Evolutionary conservation across 2,113 vertebrate genomes (phyloP).

Genomic region (Toxostoma redivivum): DNA sequence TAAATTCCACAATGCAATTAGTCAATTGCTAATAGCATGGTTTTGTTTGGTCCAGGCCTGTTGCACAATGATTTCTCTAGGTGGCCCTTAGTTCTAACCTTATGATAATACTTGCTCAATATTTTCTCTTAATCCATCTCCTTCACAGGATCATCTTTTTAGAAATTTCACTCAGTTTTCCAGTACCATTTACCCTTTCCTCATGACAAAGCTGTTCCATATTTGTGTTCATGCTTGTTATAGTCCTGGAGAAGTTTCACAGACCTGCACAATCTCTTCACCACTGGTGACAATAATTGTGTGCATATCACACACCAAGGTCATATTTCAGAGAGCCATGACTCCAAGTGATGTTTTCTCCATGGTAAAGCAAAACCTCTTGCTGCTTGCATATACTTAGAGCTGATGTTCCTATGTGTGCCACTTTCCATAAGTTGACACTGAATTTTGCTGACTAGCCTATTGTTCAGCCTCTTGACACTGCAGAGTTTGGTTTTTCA

Average conservation of each 20-base stretch:
- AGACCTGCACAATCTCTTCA: not conserved
- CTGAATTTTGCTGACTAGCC: not conserved
- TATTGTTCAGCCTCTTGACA: not conserved
- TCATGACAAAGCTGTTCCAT: not conserved
- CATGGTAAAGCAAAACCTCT: not conserved
- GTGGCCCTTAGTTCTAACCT: not conserved
- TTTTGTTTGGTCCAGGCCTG: not conserved
- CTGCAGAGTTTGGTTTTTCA: not conserved
- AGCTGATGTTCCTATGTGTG: not conserved
- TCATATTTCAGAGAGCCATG: not conserved
- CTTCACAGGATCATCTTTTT: not conserved
- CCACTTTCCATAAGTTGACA: not conserved
- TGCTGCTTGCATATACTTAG: not conserved
- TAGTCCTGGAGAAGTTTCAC: not conserved
- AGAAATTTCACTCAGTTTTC: not conserved
- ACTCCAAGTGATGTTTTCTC: not conserved
- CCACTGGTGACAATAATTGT: not conserved
- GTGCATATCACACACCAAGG: not conserved
- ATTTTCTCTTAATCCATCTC: not conserved
- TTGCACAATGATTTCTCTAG: not conserved
- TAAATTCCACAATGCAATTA: not conserved
- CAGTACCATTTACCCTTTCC: not conserved
- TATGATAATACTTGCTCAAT: not conserved
- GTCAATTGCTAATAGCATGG: not conserved
- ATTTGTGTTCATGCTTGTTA: not conserved